These are phyloP conservation scores for Anthoscopus minutus DNA, from an alignment of 2,113 vertebrate species.

Conservation along the genomic window DNA sequence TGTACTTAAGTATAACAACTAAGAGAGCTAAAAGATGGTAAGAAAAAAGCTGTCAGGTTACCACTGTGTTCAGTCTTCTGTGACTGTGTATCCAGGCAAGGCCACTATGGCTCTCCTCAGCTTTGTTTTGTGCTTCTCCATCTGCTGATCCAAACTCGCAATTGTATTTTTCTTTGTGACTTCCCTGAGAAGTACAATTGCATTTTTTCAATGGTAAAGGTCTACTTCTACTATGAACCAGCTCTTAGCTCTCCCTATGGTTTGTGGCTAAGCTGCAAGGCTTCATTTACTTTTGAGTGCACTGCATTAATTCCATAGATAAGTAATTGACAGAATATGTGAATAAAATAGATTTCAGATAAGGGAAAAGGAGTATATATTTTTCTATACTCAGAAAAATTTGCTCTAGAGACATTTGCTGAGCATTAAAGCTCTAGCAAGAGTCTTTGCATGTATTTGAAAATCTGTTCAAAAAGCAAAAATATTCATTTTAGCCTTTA, in stretches of 20 bases:
- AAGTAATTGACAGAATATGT: not conserved
- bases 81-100: not conserved
- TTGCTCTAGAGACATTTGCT: not conserved
- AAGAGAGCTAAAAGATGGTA: not conserved
- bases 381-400: not conserved
- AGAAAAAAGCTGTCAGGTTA: not conserved
- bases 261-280: not conserved
- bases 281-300: not conserved
- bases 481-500: not conserved
- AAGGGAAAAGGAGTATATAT: not conserved
- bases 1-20: not conserved
- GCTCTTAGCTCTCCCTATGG: not conserved
- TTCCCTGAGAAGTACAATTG: not conserved
- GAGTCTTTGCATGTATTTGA: not conserved
- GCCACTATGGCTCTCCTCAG: not conserved
- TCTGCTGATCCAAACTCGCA: not conserved
- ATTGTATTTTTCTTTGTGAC: not conserved
- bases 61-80: not conserved
- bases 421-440: not conserved
- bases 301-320: not conserved
- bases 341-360: not conserved
- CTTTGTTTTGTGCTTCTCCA: not conserved
- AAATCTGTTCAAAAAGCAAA: not conserved
- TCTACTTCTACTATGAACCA: not conserved
- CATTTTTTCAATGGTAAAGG: not conserved